Evolutionary conservation across 2,888 invertebrate species (phyloP), one percentile per base, ranked within the genome.

Genomic region (Ormyrus rosae): DNA sequence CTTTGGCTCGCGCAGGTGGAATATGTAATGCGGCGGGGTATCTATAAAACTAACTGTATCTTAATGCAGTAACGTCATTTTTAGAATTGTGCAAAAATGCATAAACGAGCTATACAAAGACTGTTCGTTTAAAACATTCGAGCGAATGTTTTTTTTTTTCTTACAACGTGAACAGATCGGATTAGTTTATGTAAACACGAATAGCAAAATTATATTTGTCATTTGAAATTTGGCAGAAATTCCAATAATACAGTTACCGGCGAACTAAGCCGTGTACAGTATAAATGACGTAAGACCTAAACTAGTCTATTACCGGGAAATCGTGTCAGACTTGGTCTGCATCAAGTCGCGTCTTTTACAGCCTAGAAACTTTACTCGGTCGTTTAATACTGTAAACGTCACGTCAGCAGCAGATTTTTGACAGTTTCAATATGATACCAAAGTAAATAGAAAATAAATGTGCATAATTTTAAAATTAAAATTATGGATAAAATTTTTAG

Each of bases 191-290:
- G 10, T 67, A 72, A 72, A 71, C 48, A 61, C 34, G 55, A 46
- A 11, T 13, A 6, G 10, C 11, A 50, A 55, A 61, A 83, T 84
- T 73, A 63, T 84, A 85, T 85, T 84, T 83, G 82, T 50, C 80
- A 70, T 81, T 83, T 82, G 67, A 64, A 65, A 71, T 79, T 64
- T 80, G 61, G 50, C 55, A 9, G 58, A 63, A 69, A 48, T 67
- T 7, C 10, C 72, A 74, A 81, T 84, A 85, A 82, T 75, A 64
- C 70, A 64, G 64, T 82, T 81, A 80, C 45, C 34, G 55, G 34
- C 75, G 73, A 80, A 80, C 77, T 76, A 83, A 63, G 64, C 46
- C 55, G 50, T 48, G 58, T 46, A 64, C 68, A 60, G 19, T 55
- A 13, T 61, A 80, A 70, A 73, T 64, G 73, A 82, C 80, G 76